Percentiles rank a stretch among this genome's conserved stretches.
phyloP scores from a whole-genome alignment of 2,888 invertebrate species.

The Odontocolon sp. region DNA sequence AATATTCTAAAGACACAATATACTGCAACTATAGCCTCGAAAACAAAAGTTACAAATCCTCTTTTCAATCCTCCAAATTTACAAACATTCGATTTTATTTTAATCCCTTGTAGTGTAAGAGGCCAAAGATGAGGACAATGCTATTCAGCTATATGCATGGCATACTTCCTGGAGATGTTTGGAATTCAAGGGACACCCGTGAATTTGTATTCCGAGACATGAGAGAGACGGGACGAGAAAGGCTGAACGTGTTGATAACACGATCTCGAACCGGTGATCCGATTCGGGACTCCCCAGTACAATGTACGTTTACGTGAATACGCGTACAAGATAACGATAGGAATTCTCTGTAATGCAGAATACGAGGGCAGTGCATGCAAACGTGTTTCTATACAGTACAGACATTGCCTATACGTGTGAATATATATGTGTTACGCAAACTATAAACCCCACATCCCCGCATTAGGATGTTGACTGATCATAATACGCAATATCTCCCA shows the following conservation, averaged over 20 bases:
- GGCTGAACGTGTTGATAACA: slow-evolving; percentile 67
- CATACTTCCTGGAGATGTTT: slow-evolving; percentile 58
- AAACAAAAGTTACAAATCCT: too few species aligned
- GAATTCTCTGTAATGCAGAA: not conserved
- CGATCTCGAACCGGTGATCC: slow-evolving; percentile 71
- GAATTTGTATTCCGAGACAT: slow-evolving; percentile 27
- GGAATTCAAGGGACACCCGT: slow-evolving; percentile 18
- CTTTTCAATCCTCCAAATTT: too few species aligned
- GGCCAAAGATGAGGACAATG: slow-evolving; percentile 33
- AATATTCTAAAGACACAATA: too few species aligned
- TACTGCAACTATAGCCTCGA: too few species aligned
- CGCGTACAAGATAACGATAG: slow-evolving; percentile 10
- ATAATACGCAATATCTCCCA: not conserved
- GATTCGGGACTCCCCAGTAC: slow-evolving; percentile 67
- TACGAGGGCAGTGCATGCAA: not conserved
- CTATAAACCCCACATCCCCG: not conserved
- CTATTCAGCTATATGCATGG: slow-evolving; percentile 63
- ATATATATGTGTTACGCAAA: not conserved
- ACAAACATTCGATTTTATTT: not conserved
- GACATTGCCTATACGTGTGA: not conserved
- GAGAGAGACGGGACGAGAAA: slow-evolving; percentile 44
- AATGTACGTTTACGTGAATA: slow-evolving; percentile 30
- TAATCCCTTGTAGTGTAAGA: not conserved
- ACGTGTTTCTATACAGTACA: not conserved
- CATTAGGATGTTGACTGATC: not conserved